These are phyloP conservation scores for Ormyrus labotus DNA, from an alignment of 2,888 invertebrate genomes.

Conservation along the genomic window DNA sequence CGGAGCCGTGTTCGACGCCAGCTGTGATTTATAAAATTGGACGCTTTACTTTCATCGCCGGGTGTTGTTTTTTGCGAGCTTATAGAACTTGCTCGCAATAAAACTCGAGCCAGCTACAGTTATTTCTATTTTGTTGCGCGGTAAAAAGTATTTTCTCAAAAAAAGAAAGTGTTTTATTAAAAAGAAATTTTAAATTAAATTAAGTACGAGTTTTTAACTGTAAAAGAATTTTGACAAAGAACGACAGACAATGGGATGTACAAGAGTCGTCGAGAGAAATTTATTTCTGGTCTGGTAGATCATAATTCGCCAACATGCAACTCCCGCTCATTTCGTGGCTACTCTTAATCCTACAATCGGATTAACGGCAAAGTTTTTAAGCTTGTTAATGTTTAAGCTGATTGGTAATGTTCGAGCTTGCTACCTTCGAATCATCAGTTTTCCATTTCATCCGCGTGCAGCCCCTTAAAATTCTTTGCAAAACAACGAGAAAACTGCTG, in stretches of 20 bases:
- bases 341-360: slow-evolving; percentile 38
- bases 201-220: too few species aligned
- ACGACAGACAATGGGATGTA: too few species aligned
- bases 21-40: too few species aligned
- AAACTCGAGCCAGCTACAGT: too few species aligned
- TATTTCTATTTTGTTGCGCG: too few species aligned
- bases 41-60: background rate
- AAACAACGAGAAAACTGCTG: too few species aligned
- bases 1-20: too few species aligned
- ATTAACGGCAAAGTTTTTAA: slow-evolving; percentile 42
- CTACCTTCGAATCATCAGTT: slow-evolving; percentile 7
- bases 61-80: slow-evolving; percentile 1
- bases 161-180: too few species aligned
- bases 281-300: slow-evolving; percentile 12
- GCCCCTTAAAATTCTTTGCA: background rate
- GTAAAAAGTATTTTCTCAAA: too few species aligned
- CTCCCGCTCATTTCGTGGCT: slow-evolving; percentile 5
- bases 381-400: slow-evolving; percentile 48
- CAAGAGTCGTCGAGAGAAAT: background rate
- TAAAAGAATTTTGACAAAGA: too few species aligned
- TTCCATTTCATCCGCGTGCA: background rate
- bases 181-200: too few species aligned
- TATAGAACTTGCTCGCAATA: too few species aligned
- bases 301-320: slow-evolving; percentile 1
- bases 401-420: slow-evolving; percentile 35